Conservation (phyloP, 2,797 vertebrate genomes). For the Miichthys miiuy region DNA sequence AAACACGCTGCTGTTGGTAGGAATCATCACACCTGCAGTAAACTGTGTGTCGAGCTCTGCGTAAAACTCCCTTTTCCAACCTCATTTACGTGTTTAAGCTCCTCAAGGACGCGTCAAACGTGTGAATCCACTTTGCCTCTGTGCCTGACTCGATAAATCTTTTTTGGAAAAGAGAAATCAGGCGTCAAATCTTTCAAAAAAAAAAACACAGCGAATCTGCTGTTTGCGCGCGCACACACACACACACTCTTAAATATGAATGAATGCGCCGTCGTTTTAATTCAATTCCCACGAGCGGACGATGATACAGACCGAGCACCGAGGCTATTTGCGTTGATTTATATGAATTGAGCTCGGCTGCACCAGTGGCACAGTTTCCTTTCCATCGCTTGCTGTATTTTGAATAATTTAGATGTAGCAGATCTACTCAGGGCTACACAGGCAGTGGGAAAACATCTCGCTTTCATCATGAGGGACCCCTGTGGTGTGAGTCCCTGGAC, state of each 20-base stretch:
- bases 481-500: constrained; percentile 42
- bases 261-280: constrained; percentile 37
- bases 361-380: constrained; percentile 44
- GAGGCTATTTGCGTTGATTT: constrained; percentile 43
- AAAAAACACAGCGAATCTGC: neutral
- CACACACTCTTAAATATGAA: constrained; percentile 27
- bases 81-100: neutral
- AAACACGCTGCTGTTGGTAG: constrained; percentile 4
- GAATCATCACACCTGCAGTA: constrained; percentile 31
- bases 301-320: constrained; percentile 29
- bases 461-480: constrained; percentile 62
- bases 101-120: rapidly evolving
- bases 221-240: neutral
- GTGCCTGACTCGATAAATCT: neutral
- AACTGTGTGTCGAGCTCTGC: constrained; percentile 29
- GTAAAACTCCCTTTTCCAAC: constrained; percentile 43
- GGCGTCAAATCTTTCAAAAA: neutral
- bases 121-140: neutral
- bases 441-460: constrained; percentile 30
- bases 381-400: constrained; percentile 23
- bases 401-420: constrained; percentile 70
- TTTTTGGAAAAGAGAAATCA: neutral
- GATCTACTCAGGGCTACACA: constrained; percentile 31
- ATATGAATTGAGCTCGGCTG: constrained; percentile 17
- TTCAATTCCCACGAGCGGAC: constrained; percentile 22